Percentiles rank a stretch among this genome's conserved stretches.
Conservation (phyloP, 2,888 invertebrate species). For the Catocala nupta region DNA sequence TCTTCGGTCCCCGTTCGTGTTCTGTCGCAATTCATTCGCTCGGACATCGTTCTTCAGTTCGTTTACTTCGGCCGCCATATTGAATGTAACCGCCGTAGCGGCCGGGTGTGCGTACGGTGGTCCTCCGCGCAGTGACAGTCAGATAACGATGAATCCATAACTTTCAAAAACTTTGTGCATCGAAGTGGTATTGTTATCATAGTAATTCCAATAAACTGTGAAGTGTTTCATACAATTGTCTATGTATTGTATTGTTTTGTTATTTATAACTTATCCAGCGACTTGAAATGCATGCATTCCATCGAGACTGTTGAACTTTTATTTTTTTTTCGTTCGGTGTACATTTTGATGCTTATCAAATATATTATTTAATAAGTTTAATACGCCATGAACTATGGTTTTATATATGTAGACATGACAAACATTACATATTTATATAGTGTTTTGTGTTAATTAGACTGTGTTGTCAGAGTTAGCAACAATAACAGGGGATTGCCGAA, state of each 20-base stretch:
- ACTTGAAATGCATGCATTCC: conserved; percentile 85
- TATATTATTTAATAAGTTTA: conserved; percentile 61
- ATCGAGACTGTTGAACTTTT: conserved; percentile 83
- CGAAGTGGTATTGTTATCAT: conserved; percentile 53
- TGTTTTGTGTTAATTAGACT: conserved; percentile 63
- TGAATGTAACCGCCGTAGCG: conserved; percentile 67
- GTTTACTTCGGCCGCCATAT: conserved; percentile 73
- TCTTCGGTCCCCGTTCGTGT: conserved; percentile 39
- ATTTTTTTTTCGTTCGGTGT: conserved; percentile 74
- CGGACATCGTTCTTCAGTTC: conserved; percentile 45
- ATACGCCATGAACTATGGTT: conserved; percentile 60
- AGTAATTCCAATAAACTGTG: conserved; percentile 58
- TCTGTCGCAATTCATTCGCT: conserved; percentile 47
- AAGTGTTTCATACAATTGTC: conserved; percentile 56
- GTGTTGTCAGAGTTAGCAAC: conserved; percentile 69
- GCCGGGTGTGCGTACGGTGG: conserved; percentile 62
- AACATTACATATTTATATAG: conserved; percentile 49
- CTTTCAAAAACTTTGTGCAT: conserved; percentile 69
- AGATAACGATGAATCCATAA: conserved; percentile 73
- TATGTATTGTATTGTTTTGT: conserved; percentile 34
- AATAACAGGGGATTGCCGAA: conserved; percentile 77
- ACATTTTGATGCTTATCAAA: conserved; percentile 79
- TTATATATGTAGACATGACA: conserved; percentile 47
- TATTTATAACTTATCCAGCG: conserved; percentile 60
- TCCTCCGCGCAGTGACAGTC: conserved; percentile 76